Percentiles rank a stretch among this genome's conserved stretches.
Evolutionary conservation across 2,113 vertebrate genomes (phyloP).

Genomic region (Leptosomus discolor): DNA sequence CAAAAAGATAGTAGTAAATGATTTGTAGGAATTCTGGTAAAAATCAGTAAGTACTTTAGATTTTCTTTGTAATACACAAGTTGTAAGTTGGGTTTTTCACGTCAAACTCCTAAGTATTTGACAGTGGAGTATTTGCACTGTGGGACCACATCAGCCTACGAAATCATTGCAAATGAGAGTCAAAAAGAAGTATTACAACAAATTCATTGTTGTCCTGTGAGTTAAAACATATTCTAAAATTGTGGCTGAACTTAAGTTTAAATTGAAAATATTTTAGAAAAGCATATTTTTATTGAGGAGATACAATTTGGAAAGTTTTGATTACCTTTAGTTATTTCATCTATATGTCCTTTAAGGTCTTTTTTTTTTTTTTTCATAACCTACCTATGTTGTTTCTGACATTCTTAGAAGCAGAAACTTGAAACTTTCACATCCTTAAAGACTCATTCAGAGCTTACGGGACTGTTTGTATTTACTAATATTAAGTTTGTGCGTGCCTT

Average conservation of each 20-base stretch:
- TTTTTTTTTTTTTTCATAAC: background rate
- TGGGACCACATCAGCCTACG: background rate
- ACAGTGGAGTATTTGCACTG: background rate
- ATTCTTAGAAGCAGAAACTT: background rate
- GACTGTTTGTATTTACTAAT: background rate
- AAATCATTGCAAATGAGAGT: background rate
- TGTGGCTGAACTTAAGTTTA: background rate
- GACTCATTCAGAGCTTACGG: background rate
- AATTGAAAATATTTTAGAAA: background rate
- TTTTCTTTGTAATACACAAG: background rate
- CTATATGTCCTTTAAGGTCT: background rate
- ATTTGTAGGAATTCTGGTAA: background rate
- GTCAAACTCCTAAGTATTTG: background rate
- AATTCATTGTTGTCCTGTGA: background rate
- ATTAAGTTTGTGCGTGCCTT: background rate
- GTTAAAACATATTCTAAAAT: background rate
- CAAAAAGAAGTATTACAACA: background rate
- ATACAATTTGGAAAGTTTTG: background rate
- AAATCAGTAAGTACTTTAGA: background rate
- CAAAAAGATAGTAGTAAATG: background rate
- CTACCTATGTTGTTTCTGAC: background rate
- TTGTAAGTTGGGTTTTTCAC: background rate
- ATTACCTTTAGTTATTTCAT: background rate
- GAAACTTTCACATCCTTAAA: background rate
- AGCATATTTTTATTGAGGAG: background rate